Evolutionary conservation across 2,888 invertebrate species (phyloP), one percentile per base, ranked within the genome.

Genomic region (Drosophila atripex): DNA sequence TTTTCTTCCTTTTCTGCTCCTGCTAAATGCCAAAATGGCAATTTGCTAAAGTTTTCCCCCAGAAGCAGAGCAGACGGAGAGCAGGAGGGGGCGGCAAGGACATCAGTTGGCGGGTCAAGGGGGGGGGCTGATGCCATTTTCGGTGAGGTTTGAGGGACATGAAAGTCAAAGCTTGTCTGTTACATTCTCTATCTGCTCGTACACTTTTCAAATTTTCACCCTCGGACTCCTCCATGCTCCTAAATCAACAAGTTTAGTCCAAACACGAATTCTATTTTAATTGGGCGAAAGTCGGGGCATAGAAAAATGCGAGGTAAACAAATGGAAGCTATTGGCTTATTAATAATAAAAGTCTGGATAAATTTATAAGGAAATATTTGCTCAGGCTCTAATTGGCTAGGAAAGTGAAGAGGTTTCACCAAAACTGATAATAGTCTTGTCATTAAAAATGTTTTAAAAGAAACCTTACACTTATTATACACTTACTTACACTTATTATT

Each of bases 21-120:
- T 58, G 75, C 69, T 75, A 76, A 80, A 82, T 80, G 82, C 68
- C 82, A 73, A 85, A 82, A 78, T 63, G 86, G 72, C 86, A 86
- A 83, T 83, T 84, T 76, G 71, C 73, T 69, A 78, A 85, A 86
- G 74, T 74, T 85, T 71, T 56, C 66, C 66, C 66, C 57, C 39
- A 71, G 50, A 47, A 65, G 51, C 46, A 9, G 58, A 58, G 54
- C 54, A 60, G 66, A 41, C 38, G 35, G 18, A 12, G 18, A 23
- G n/a, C n/a, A 9, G 18, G 32, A 6, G 38, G 14, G 41, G 4
- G 9, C 18, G 47, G 56, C 61, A 23, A 69, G 77, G 35, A 12
- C 35, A 28, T 38, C 50, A 35, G 61, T 61, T 52, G 63, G 63
- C 52, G 51, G 45, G 45, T 16, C 28, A 35, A 18, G 28, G 25